phyloP scores from a whole-genome alignment of 2,888 invertebrate genomes.

The Cataglyphis albicans region DNA sequence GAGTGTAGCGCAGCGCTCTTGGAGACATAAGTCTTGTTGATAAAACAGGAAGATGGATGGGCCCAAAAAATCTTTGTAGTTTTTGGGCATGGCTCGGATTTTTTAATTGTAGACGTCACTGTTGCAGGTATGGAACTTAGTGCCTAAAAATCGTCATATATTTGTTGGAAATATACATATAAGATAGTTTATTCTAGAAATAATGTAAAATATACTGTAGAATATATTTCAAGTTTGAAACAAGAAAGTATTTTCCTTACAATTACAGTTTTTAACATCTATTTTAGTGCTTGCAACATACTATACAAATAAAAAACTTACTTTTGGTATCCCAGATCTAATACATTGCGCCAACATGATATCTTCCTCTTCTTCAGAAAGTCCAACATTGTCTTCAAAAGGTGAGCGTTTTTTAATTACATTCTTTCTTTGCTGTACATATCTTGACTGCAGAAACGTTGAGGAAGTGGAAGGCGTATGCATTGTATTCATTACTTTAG shows the following conservation, averaged over 20 bases:
- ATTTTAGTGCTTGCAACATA: not conserved
- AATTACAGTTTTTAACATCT: not conserved
- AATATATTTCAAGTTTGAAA: not conserved
- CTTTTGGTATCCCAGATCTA: constrained; percentile 89
- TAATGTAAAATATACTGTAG: not conserved
- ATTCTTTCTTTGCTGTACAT: constrained; percentile 51
- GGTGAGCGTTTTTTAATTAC: constrained; percentile 70
- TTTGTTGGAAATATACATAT: not conserved
- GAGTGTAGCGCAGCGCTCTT: constrained; percentile 32
- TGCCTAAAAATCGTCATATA: constrained; percentile 51
- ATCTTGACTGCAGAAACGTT: constrained; percentile 59
- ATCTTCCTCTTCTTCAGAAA: constrained; percentile 87
- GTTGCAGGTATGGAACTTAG: constrained; percentile 59
- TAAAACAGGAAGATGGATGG: constrained; percentile 3
- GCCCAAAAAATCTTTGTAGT: not conserved
- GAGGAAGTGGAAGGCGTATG: constrained; percentile 60
- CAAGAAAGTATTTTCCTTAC: not conserved
- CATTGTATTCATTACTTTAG: constrained; percentile 30
- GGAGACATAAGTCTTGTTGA: constrained; percentile 42
- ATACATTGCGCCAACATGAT: constrained; percentile 90
- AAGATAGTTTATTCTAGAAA: not conserved
- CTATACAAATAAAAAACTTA: constrained; percentile 71
- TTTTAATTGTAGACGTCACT: constrained; percentile 44
- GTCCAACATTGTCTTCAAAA: constrained; percentile 89
- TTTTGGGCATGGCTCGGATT: constrained; percentile 54